Evolutionary conservation across 2,797 vertebrate species (phyloP).

Genomic region (Gymnopithys bicolor): DNA sequence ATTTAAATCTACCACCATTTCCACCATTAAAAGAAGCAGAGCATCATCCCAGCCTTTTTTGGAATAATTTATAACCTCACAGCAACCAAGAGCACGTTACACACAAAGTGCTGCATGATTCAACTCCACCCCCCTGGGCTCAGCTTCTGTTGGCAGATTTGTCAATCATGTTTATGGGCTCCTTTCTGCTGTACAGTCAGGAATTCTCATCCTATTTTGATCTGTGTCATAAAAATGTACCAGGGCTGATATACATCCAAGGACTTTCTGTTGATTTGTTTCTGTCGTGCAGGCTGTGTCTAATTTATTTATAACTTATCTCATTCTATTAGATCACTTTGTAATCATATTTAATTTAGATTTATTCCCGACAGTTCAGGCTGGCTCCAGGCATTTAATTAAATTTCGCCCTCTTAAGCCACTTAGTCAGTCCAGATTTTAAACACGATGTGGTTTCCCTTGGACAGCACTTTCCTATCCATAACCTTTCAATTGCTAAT

Average conservation of each 20-base stretch:
- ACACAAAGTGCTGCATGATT: neutral
- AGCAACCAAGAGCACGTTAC: neutral
- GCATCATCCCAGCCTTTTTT: neutral
- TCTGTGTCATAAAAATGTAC: slow-evolving; percentile 55
- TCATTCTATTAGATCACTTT: slow-evolving; percentile 72
- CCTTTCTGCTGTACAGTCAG: neutral
- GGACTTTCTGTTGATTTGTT: slow-evolving; percentile 60
- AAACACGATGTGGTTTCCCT: slow-evolving; percentile 49
- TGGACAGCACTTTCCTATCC: slow-evolving; percentile 13
- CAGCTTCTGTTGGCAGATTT: slow-evolving; percentile 34
- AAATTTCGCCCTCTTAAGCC: slow-evolving; percentile 69
- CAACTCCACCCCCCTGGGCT: neutral
- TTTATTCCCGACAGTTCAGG: slow-evolving; percentile 62
- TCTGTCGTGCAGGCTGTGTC: slow-evolving; percentile 12
- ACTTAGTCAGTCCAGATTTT: slow-evolving; percentile 69
- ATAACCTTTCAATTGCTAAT: slow-evolving; percentile 52
- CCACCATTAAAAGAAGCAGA: neutral
- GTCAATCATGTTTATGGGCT: slow-evolving; percentile 55
- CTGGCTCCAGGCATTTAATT: slow-evolving; percentile 72
- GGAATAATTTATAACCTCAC: slow-evolving; percentile 39
- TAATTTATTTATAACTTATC: slow-evolving; percentile 69
- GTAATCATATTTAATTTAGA: slow-evolving; percentile 78
- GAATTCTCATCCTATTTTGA: slow-evolving; percentile 60
- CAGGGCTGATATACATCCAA: slow-evolving; percentile 47
- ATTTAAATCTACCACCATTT: neutral